Conservation (phyloP, 2,113 vertebrate genomes). For the Prinia subflava region DNA sequence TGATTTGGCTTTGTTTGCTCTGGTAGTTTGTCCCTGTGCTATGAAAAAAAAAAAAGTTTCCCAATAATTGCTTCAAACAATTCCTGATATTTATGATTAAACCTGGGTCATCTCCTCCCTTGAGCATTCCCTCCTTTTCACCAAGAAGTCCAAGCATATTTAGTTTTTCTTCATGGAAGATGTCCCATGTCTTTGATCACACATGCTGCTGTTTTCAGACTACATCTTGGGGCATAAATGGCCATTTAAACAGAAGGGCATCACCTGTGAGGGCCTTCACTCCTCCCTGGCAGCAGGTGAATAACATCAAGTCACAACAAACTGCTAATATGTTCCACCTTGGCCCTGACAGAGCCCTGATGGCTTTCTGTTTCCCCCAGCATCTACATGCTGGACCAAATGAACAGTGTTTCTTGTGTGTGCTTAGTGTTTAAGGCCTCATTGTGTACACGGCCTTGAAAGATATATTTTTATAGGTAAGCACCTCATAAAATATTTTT, state of each 20-base stretch:
- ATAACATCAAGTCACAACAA: slow-evolving; percentile 45
- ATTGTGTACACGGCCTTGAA: slow-evolving; percentile 38
- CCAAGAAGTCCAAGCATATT: background rate
- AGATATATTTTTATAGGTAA: slow-evolving; percentile 73
- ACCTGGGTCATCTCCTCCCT: background rate
- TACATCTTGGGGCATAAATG: background rate
- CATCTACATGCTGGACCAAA: background rate
- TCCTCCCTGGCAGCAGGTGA: slow-evolving; percentile 41
- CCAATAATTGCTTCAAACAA: background rate
- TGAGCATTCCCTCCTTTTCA: background rate
- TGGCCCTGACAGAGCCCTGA: background rate
- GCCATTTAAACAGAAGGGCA: background rate
- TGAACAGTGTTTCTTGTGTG: slow-evolving; percentile 29
- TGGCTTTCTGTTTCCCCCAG: background rate
- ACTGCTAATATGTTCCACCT: slow-evolving; percentile 52
- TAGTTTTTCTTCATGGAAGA: background rate
- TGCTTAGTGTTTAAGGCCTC: slow-evolving; percentile 58
- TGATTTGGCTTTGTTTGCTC: background rate
- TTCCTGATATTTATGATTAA: background rate
- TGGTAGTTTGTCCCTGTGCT: background rate
- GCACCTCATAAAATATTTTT: slow-evolving; percentile 75
- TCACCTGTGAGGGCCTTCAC: background rate
- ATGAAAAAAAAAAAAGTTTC: background rate
- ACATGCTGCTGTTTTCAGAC: background rate
- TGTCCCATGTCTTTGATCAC: background rate